phyloP scores from a whole-genome alignment of 2,888 invertebrate species.

The Meiosimyza decipiens region DNA sequence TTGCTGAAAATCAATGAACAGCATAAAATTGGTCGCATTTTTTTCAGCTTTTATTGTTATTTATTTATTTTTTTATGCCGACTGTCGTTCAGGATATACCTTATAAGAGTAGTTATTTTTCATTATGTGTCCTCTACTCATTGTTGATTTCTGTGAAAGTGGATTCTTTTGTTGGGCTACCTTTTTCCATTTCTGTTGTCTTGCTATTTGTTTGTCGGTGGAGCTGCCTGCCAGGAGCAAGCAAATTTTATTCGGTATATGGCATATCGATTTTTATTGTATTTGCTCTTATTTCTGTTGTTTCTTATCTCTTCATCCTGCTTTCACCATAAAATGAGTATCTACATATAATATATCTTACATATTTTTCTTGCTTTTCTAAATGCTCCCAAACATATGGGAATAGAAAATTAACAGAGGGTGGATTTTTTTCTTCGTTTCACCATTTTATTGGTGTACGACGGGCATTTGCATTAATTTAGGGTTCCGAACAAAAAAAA shows the following conservation, averaged over 20 bases:
- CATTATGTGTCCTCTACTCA: neutral
- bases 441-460: neutral
- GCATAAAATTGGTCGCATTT: neutral
- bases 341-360: neutral
- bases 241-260: conserved; percentile 6
- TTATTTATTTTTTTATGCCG: too few relatives aligned
- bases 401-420: conserved; percentile 3
- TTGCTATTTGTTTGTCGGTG: neutral
- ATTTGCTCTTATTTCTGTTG: conserved; percentile 2
- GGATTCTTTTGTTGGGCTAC: conserved; percentile 14
- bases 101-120: too few relatives aligned
- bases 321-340: neutral
- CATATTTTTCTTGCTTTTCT: neutral
- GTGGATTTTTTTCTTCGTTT: conserved; percentile 21
- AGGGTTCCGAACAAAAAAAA: too few relatives aligned
- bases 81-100: too few relatives aligned
- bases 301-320: neutral
- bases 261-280: conserved; percentile 25
- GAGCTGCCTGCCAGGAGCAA: neutral
- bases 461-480: too few relatives aligned
- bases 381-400: neutral
- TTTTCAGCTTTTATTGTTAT: too few relatives aligned
- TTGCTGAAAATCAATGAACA: conserved; percentile 16
- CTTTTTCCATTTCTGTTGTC: neutral
- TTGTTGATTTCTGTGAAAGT: conserved; percentile 28